A percentile compares a stretch with the other conserved stretches of the same genome.
Evolutionary conservation across 2,113 vertebrate genomes (phyloP).

Genomic region (Pteruthius melanotis): DNA sequence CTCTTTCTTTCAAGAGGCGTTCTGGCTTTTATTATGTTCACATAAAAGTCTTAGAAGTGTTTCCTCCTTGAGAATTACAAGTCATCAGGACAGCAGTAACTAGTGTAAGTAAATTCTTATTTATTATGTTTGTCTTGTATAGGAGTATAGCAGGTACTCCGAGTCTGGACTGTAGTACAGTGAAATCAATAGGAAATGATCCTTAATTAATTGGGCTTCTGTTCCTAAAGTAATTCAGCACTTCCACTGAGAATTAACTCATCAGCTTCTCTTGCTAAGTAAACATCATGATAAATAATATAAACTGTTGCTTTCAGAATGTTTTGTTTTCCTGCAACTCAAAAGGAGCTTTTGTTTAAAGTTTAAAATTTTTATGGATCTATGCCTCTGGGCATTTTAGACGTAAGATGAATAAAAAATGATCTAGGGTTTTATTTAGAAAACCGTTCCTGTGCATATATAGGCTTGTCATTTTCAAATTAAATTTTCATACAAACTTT

Average conservation of each 20-base stretch:
- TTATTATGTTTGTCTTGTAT: not conserved
- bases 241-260: constrained; percentile 41
- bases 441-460: constrained; percentile 3
- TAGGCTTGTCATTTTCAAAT: constrained; percentile 26
- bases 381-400: constrained; percentile 42
- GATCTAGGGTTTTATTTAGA: constrained; percentile 30
- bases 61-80: not conserved
- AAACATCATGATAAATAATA: constrained; percentile 45
- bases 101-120: not conserved
- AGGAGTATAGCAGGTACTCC: not conserved
- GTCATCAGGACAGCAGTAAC: not conserved
- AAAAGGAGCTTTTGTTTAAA: constrained; percentile 45
- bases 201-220: constrained; percentile 42
- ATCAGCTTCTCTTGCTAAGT: constrained; percentile 1
- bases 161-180: not conserved
- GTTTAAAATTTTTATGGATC: constrained; percentile 37
- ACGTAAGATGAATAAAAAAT: constrained; percentile 46
- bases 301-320: constrained; percentile 29
- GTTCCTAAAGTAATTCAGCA: constrained; percentile 32
- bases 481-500: constrained; percentile 23
- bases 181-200: constrained; percentile 37
- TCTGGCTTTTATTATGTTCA: not conserved
- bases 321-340: constrained; percentile 18
- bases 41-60: not conserved
- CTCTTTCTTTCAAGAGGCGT: not conserved